Evolutionary conservation across 30 jellyfish, hydroid and myxozoan species (phyloP), one percentile per base, ranked within the genome.

Genomic region (Sanderia malayensis): DNA sequence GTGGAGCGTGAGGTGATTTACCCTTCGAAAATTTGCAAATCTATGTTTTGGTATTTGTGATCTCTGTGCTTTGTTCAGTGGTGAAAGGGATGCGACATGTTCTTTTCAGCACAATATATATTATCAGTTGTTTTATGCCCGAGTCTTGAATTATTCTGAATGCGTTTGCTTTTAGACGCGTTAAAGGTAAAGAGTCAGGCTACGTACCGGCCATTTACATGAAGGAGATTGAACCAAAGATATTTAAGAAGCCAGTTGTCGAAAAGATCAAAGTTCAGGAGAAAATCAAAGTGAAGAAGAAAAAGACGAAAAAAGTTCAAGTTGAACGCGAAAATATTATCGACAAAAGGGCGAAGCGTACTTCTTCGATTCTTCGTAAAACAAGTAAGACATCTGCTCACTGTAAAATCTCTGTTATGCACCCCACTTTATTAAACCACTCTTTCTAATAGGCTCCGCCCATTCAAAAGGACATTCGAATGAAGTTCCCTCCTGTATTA

Each of bases 271-370:
- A 53, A 47, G 61, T 81, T 7, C 78, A 55, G 37, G 93, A 81
- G 46, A 81, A 27, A 19, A 80, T 81, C 13, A 65, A 45, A 46
- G 71, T 70, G 4, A 68, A 58, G 60, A 30, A 71, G 61, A 70
- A 60, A 31, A 68, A 45, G 73, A 45, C 70, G 80, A 67, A 68
- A 49, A 46, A 71, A 31, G 82, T 65, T 28, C 47, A 30, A 33
- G 46, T 62, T 11, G 87, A 76, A 69, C 46, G 73, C 32, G 90
- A 53, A 34, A 66, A 41, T 6, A 21, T 53, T 20, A 47, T 24
- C 41, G 93, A 81, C 49, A 68, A 70, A 69, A 69, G 93, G 44
- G 93, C 84, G 4, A 81, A 81, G n/a, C 24, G 93, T 49, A 59
- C 84, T 20, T 81, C 93, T 9, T 65, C 84, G 0, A 65, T 81